Base-by-base conservation (phyloP, 2,113 vertebrate species). In the Chaetodon trifascialis region DNA sequence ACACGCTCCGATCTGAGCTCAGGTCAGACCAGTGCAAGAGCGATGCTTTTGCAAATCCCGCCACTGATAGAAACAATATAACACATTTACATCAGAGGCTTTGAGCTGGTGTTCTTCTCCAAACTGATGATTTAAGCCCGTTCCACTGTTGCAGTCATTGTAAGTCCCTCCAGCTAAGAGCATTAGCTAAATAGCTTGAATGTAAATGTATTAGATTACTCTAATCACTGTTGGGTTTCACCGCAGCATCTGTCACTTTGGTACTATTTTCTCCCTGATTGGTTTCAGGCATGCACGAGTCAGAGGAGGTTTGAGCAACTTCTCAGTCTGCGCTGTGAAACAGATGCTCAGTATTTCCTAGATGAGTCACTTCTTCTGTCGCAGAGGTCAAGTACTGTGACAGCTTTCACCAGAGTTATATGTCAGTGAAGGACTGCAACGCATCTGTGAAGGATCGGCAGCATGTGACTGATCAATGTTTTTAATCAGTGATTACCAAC, bases 111-210 rank as follows among this genome's bases (percentile, higher is more conserved):
- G 73, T 36, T 69, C 67, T 72, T 85, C 70, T 47, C 68, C 74
- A 66, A 85, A 78, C 46, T 42, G 73, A 54, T 36, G 4, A 56
- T 80, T 74, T 80, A 86, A 89, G 87, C 81, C 79, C 70, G 58
- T 80, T 77, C 67, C 38, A 44, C 75, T 36, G 60, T 47, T 36
- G 58, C 46, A 65, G 54, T 40, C 70, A 76, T 63, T 80, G 60
- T 85, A 78, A 77, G 52, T 82, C 65, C 42, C 66, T 62, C 63
- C 49, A 87, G 88, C 89, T 92, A 90, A 87, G 72, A 86, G 86
- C 87, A 88, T 90, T 86, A 80, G 68, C 79, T 80, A 65, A 82
- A 89, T 66, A 80, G 71, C 76, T 84, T 34, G 75, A 19, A 86
- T 89, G 80, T 81, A 89, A 93, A 89, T 80, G 79, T 56, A 68